Conservation (phyloP, 2,113 vertebrate species). For the Origma solitaria region DNA sequence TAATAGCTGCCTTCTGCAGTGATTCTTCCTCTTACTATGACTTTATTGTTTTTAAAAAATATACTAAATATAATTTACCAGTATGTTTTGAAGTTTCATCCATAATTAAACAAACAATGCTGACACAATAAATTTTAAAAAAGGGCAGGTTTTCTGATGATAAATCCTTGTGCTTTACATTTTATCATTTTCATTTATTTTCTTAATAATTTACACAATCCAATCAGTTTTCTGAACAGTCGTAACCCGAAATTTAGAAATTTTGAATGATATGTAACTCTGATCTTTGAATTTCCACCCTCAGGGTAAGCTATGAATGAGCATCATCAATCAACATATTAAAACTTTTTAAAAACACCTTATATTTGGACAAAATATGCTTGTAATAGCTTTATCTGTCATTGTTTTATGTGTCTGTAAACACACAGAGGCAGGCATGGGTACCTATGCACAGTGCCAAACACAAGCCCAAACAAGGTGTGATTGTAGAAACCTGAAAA, state of each 20-base stretch:
- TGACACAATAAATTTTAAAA: background rate
- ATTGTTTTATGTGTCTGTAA: background rate
- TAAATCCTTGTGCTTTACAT: background rate
- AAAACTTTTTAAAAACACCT: background rate
- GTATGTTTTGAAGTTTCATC: background rate
- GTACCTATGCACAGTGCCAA: background rate
- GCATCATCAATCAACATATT: background rate
- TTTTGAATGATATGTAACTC: background rate
- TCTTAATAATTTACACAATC: background rate
- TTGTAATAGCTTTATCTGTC: background rate
- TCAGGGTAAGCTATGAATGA: background rate
- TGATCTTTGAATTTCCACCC: background rate
- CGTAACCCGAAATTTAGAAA: background rate
- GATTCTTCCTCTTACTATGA: background rate
- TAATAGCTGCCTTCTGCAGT: slow-evolving; percentile 6
- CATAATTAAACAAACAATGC: background rate
- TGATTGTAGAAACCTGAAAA: background rate
- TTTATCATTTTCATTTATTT: background rate
- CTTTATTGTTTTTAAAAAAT: background rate
- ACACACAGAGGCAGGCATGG: background rate
- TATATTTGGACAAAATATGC: background rate
- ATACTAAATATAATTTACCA: background rate
- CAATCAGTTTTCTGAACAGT: background rate
- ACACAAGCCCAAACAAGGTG: background rate
- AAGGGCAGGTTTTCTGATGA: background rate